Conservation (phyloP, 2,113 vertebrate species). For the Rhea pennata region DNA sequence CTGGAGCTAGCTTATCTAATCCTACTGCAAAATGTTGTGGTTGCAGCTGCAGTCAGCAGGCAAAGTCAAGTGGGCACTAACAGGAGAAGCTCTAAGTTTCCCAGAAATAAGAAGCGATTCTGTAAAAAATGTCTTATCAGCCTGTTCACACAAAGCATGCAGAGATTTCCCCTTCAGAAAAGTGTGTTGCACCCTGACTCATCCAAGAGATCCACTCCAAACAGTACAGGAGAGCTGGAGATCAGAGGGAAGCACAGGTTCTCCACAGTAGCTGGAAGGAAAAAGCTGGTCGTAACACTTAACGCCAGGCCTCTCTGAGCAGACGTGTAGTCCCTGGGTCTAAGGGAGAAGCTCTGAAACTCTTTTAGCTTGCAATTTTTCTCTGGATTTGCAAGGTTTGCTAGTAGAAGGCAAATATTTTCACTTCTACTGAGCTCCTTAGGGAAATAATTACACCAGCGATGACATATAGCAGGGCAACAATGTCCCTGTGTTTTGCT, state of each 20-base stretch:
- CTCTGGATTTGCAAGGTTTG: neutral
- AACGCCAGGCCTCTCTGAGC: neutral
- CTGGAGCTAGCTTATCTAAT: neutral
- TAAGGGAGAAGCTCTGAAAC: neutral
- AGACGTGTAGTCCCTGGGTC: fast-evolving
- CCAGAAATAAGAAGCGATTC: neutral
- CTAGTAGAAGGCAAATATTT: neutral
- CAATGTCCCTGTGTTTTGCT: neutral
- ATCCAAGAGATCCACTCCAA: neutral
- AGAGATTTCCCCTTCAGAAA: neutral
- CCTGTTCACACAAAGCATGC: neutral
- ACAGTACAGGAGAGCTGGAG: neutral
- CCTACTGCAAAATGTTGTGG: neutral
- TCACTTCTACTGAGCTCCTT: neutral
- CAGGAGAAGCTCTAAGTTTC: neutral
- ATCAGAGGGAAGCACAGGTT: neutral
- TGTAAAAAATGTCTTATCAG: neutral
- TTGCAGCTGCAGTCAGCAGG: neutral
- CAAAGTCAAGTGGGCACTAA: neutral
- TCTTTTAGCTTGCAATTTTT: neutral
- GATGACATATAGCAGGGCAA: neutral
- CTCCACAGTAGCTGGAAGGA: conserved; percentile 11
- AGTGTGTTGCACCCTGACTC: neutral
- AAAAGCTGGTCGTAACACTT: neutral
- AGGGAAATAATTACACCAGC: fast-evolving